These are phyloP conservation scores for Notospermus geniculatus DNA, from an alignment of 1,140 invertebrate species.

Conservation along the genomic window DNA sequence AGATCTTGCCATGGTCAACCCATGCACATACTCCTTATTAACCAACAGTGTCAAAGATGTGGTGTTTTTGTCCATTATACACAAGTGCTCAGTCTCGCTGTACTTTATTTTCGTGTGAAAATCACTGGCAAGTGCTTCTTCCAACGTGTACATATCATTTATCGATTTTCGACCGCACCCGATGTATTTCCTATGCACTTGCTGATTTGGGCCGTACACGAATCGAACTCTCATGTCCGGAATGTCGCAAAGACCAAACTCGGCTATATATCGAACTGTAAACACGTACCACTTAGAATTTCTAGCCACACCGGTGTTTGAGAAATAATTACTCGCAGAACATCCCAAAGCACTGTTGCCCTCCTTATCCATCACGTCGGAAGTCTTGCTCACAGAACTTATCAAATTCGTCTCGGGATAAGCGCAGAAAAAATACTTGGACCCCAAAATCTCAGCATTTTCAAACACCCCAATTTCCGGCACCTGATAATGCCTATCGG, in stretches of 20 bases:
- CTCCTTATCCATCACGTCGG: slow-evolving; percentile 3
- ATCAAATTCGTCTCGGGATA: slow-evolving; percentile 7
- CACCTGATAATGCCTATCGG: background rate
- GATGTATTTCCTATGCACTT: background rate
- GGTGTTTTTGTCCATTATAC: slow-evolving; percentile 1
- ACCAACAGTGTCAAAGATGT: slow-evolving; percentile 5
- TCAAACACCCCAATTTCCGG: background rate
- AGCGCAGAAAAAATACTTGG: slow-evolving; percentile 8
- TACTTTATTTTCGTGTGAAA: slow-evolving; percentile 8
- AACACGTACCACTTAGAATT: background rate
- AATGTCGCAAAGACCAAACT: background rate
- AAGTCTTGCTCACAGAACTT: background rate
- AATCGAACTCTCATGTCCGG: background rate
- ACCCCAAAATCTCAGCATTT: slow-evolving; percentile 1
- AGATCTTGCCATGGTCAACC: background rate
- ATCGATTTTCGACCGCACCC: background rate
- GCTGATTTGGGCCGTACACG: background rate
- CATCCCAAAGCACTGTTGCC: slow-evolving; percentile 4
- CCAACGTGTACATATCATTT: background rate
- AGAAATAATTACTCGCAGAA: slow-evolving; percentile 9
- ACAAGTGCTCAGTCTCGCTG: background rate
- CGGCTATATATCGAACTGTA: background rate
- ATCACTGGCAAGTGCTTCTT: background rate
- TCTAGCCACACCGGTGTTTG: background rate
- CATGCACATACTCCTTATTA: slow-evolving; percentile 1